These are phyloP conservation scores for Calycopis cecrops DNA, from an alignment of 1,140 invertebrate genomes.

Conservation along the genomic window DNA sequence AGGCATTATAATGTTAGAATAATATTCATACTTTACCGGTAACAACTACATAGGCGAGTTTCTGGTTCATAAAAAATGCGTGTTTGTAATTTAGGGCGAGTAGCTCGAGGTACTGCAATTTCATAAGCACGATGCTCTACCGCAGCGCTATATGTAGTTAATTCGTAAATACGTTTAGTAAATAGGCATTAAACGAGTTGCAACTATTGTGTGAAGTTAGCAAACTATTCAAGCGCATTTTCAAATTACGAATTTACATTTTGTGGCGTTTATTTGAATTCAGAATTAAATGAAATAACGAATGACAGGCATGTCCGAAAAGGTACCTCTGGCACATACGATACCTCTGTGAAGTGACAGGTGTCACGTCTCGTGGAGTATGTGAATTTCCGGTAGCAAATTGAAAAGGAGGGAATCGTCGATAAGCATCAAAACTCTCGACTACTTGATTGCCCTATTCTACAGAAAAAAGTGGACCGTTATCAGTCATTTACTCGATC, in stretches of 20 bases:
- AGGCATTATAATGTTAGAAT: neutral
- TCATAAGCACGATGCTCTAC: conserved; percentile 20
- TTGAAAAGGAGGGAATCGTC: too few relatives aligned
- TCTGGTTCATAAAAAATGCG: conserved; percentile 27
- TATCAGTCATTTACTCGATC: too few relatives aligned
- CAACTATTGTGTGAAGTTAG: conserved; percentile 2
- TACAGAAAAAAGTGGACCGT: too few relatives aligned
- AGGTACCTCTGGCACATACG: too few relatives aligned
- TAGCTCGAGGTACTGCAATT: conserved; percentile 27
- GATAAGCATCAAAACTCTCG: too few relatives aligned
- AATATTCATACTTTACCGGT: neutral
- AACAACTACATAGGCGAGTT: conserved; percentile 24
- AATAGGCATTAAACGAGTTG: neutral
- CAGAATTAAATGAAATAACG: neutral
- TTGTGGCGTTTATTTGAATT: neutral
- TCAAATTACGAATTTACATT: neutral
- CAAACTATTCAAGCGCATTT: neutral
- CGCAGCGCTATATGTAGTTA: conserved; percentile 27
- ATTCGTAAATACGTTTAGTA: neutral
- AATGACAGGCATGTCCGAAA: too few relatives aligned
- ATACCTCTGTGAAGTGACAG: too few relatives aligned
- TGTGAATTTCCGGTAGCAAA: too few relatives aligned
- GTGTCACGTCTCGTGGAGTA: too few relatives aligned
- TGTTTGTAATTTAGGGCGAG: conserved; percentile 31
- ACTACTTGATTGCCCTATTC: too few relatives aligned